Base-by-base conservation (phyloP, 2,113 vertebrate species). In the Cebidichthys violaceus region DNA sequence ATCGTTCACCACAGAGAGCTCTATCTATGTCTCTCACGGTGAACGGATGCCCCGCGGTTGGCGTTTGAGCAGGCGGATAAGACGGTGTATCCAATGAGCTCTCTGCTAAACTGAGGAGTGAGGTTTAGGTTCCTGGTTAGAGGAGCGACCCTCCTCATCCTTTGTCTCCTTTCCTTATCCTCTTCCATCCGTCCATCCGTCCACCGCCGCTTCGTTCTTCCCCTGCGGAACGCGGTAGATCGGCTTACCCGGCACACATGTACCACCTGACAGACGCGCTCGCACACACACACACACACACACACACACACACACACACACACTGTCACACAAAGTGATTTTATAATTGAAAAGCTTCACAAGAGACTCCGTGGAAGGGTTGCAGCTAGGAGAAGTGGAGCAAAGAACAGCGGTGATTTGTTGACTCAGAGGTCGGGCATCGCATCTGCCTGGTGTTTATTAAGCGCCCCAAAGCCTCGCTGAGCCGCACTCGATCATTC, bases 31-130 rank as follows among this genome's bases (percentile, higher is more conserved):
- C 43, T 86, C 77, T 33, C 60, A 72, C 47, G 54, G 70, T 31
- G 73, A 55, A 67, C 18, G 20, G 60, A 76, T 77, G 75, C 79
- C 81, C 65, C 2, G 9, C 75, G 76, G 72, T 72, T 39, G 39
- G 50, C 22, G 39, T 75, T 75, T 70, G 75, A 82, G 81, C 50
- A 3, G 54, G 61, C 35, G 74, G 86, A 82, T 86, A 84, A 82
- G 78, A 77, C 50, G 54, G 43, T 74, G 76, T 79, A 75, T 79
- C 83, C 85, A 84, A 70, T 80, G 73, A 69, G 75, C 82, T 77
- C 68, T 41, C 27, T 29, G 67, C 64, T 74, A 73, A 90, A 86
- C 71, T 76, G 77, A 18, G 82, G 52, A 85, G 43, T 35, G 54
- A 61, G 50, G 54, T 75, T 75, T 52, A 77, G 70, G 52, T 66